A percentile compares a stretch with the other conserved stretches of the same genome.
phyloP scores from a whole-genome alignment of 1,140 invertebrate species.

The Harlomillsia oculata region DNA sequence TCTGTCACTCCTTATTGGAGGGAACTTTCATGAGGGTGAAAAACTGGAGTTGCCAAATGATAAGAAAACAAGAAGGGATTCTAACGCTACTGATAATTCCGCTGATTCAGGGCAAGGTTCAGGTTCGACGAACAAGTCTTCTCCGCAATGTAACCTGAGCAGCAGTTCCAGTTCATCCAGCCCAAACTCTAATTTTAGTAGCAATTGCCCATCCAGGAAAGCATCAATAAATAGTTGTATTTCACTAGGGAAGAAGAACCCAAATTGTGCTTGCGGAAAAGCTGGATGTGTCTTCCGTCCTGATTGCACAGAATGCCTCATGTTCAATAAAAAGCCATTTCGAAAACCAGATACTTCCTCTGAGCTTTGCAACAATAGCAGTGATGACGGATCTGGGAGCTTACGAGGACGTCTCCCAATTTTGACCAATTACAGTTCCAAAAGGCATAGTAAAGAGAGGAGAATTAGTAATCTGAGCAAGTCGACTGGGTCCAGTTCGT shows the following conservation, averaged over 20 bases:
- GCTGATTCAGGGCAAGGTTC: slow-evolving; percentile 33
- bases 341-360: slow-evolving; percentile 7
- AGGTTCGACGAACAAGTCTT: slow-evolving; percentile 9
- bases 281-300: slow-evolving; percentile 16
- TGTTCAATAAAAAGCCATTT: slow-evolving; percentile 13
- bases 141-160: slow-evolving; percentile 16
- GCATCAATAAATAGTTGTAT: not conserved
- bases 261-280: slow-evolving; percentile 12
- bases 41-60: not conserved
- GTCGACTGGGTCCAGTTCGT: not conserved
- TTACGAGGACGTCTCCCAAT: not conserved
- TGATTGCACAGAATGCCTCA: slow-evolving; percentile 17
- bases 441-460: no score
- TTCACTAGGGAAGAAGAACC: not conserved
- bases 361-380: slow-evolving; percentile 15
- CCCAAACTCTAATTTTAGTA: not conserved
- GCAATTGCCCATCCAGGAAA: not conserved
- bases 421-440: no score
- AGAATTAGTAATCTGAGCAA: no score
- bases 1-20: slow-evolving; percentile 26
- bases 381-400: slow-evolving; percentile 3
- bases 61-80: slow-evolving; percentile 11
- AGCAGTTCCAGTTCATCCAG: not conserved
- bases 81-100: slow-evolving; percentile 28
- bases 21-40: slow-evolving; percentile 21